Conservation (phyloP, 2,888 invertebrate genomes). For the Scaptomyza tumidula region DNA sequence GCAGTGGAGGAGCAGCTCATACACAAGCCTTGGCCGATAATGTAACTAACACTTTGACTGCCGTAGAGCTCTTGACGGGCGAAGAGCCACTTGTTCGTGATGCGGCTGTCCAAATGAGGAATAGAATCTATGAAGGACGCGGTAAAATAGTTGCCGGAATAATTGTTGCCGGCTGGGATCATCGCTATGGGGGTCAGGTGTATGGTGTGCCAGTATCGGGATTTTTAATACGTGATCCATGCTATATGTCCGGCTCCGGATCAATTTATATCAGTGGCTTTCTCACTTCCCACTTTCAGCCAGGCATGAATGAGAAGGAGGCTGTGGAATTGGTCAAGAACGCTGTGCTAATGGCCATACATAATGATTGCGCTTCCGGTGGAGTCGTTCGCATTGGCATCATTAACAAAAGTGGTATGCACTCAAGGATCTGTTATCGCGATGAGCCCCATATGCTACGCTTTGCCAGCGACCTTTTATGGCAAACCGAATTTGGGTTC, state of each 20-base stretch:
- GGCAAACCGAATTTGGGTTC: slow-evolving; percentile 18
- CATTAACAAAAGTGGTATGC: slow-evolving; percentile 93
- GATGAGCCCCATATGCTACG: slow-evolving; percentile 52
- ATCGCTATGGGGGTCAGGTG: slow-evolving; percentile 92
- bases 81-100: slow-evolving; percentile 93
- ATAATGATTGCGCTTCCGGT: slow-evolving; percentile 96
- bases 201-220: slow-evolving; percentile 90
- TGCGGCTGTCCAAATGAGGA: slow-evolving; percentile 95
- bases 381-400: slow-evolving; percentile 95
- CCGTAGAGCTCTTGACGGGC: slow-evolving; percentile 90
- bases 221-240: slow-evolving; percentile 94
- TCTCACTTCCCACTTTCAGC: slow-evolving; percentile 94
- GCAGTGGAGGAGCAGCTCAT: slow-evolving; percentile 98
- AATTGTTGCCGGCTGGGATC: slow-evolving; percentile 99
- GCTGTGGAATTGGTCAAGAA: slow-evolving; percentile 93
- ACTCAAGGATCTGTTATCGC: slow-evolving; percentile 85
- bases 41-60: slow-evolving; percentile 94
- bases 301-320: slow-evolving; percentile 92
- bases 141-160: slow-evolving; percentile 96
- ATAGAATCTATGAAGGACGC: slow-evolving; percentile 96
- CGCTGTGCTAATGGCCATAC: slow-evolving; percentile 93
- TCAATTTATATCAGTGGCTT: slow-evolving; percentile 98
- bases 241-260: slow-evolving; percentile 96
- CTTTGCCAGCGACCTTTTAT: slow-evolving; percentile 17
- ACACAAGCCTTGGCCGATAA: slow-evolving; percentile 98